phyloP scores from a whole-genome alignment of 2,797 vertebrate species.

The Sphenodon punctatus region DNA sequence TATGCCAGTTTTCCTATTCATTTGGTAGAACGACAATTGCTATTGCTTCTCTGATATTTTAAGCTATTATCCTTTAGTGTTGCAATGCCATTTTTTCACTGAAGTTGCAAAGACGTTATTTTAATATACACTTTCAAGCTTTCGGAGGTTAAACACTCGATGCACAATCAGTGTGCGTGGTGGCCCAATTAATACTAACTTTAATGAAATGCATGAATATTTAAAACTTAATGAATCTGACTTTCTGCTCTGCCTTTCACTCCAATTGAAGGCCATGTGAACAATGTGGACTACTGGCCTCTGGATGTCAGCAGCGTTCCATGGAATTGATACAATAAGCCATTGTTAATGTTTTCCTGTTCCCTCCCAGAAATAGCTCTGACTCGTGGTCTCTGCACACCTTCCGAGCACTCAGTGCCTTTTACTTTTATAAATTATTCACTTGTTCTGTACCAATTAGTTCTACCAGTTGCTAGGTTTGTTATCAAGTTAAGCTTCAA shows the following conservation, averaged over 20 bases:
- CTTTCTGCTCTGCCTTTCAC: slow-evolving; percentile 34
- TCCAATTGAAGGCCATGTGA: slow-evolving; percentile 38
- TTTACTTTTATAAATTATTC: slow-evolving; percentile 83
- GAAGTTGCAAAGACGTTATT: slow-evolving; percentile 28
- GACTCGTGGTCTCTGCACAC: slow-evolving; percentile 68
- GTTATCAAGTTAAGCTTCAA: slow-evolving; percentile 85
- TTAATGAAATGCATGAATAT: slow-evolving; percentile 67
- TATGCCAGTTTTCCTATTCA: not conserved
- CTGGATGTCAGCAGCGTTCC: slow-evolving; percentile 88
- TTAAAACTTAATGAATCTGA: slow-evolving; percentile 60
- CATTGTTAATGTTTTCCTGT: slow-evolving; percentile 48
- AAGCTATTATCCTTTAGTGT: not conserved
- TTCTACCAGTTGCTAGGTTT: slow-evolving; percentile 84
- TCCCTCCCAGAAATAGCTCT: slow-evolving; percentile 68
- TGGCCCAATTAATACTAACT: slow-evolving; percentile 64
- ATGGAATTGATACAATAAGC: slow-evolving; percentile 47
- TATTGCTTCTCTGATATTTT: not conserved
- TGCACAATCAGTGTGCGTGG: slow-evolving; percentile 63
- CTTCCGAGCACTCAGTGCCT: slow-evolving; percentile 72
- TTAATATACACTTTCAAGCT: slow-evolving; percentile 58
- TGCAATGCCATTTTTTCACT: slow-evolving; percentile 13
- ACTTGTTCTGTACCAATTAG: slow-evolving; percentile 84
- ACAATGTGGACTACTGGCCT: slow-evolving; percentile 75
- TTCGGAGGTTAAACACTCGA: slow-evolving; percentile 65
- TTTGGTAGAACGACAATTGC: not conserved